These are phyloP conservation scores for Montipora cactus DNA, from an alignment of 64 coral and sea anemone genomes.

Conservation along the genomic window DNA sequence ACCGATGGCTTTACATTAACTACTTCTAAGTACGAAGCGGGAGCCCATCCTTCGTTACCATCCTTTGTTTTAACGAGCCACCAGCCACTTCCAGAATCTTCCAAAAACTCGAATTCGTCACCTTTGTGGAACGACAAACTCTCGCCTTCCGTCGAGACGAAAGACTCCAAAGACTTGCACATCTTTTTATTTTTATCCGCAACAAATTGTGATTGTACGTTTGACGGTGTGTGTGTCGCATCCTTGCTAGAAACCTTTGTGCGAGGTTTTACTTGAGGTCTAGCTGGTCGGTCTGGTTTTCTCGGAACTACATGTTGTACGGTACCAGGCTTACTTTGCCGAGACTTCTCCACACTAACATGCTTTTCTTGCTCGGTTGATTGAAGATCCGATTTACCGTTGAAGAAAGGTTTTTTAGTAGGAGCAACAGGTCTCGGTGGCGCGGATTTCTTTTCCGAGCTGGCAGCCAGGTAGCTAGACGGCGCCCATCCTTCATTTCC, in stretches of 20 bases:
- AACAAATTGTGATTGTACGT: neutral
- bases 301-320: neutral
- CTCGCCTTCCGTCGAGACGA: no score
- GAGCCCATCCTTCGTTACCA: no score
- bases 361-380: neutral
- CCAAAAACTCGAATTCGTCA: no score
- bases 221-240: neutral
- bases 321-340: neutral
- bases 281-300: constrained; percentile 20
- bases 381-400: neutral
- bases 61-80: no score
- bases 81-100: no score
- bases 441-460: constrained; percentile 4
- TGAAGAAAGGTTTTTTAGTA: neutral
- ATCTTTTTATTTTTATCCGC: neutral
- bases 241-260: neutral
- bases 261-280: neutral
- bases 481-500: no score
- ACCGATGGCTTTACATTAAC: no score
- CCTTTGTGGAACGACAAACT: no score
- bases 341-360: neutral
- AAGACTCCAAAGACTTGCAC: no score
- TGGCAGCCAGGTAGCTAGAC: neutral
- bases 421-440: constrained; percentile 34
- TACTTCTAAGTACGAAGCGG: no score